Evolutionary conservation across 2,888 invertebrate species (phyloP), one percentile per base, ranked within the genome.

Genomic region (Saturnia pavonia): DNA sequence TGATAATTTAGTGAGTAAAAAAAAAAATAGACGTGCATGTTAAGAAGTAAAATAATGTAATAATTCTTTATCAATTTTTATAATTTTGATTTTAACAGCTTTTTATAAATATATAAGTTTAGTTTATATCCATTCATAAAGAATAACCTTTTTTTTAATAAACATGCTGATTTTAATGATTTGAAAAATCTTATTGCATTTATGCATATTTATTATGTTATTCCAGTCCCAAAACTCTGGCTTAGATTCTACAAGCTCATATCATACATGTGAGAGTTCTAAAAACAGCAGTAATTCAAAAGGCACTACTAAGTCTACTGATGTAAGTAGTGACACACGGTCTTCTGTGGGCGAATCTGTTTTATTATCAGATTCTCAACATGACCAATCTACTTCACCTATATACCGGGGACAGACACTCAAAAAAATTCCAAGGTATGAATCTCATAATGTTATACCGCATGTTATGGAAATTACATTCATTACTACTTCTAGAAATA

Each of bases 301-400:
- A 71, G 90, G 89, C 73, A 90, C 87, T 71, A 90, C 87, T 71
- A 92, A 91, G 74, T 91, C 93, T 14, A 92, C 93, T 63, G 94
- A 94, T 76, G 82, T 89, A 0, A 95, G 95, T 66, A 94, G 94
- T 72, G 86, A 82, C 57, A 88, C 87, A 76, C 88, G 86, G 0
- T 92, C 90, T 0, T 88, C 92, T 9, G 75, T 90, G 48, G 90
- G 87, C 22, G 94, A 95, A 75, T 94, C 94, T 42, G 91, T 94
- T 66, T 77, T 85, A 4, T 75, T 88, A 19, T 86, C 87, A 34
- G 93, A 95, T 77, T 89, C 94, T 1, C 94, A 94, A 72, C 92
- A 93, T 75, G 94, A 95, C 77, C 92, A 95, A 69, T 95, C 95
- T 7, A 94, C 94, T 74, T 95, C 91, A 76, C 95, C 91, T 79